Evolutionary conservation across 2,888 invertebrate genomes (phyloP).

Genomic region (Tetheella fluctuosa): DNA sequence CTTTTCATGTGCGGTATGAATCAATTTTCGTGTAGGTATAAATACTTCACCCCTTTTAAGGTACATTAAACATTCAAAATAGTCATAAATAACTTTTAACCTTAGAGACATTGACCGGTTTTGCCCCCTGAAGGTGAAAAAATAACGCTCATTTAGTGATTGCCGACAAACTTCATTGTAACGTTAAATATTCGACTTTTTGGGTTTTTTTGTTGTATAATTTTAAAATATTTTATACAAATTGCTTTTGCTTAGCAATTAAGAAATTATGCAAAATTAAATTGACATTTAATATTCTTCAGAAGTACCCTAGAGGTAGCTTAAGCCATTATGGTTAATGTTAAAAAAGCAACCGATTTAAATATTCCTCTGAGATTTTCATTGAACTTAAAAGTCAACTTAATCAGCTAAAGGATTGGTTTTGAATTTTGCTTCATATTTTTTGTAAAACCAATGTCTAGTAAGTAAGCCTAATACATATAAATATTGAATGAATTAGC

Average conservation of each 20-base stretch:
- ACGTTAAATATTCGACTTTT: not conserved
- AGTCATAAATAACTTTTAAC: constrained; percentile 8
- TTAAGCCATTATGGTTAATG: not conserved
- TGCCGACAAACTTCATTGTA: not conserved
- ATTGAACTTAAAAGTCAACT: no score
- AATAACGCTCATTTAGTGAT: not conserved
- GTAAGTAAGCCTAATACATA: not conserved
- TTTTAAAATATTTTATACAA: not conserved
- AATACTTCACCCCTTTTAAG: constrained; percentile 5
- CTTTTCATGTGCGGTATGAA: not conserved
- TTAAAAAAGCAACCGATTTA: not conserved
- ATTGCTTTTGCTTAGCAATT: not conserved
- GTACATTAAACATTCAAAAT: constrained; percentile 4
- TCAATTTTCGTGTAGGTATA: not conserved
- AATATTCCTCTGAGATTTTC: no score
- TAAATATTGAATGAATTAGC: constrained; percentile 12
- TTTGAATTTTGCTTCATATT: no score
- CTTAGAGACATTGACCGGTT: not conserved
- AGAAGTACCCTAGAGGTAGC: not conserved
- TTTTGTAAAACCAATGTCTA: not conserved
- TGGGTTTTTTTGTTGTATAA: not conserved
- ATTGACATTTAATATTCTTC: not conserved
- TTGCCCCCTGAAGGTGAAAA: not conserved
- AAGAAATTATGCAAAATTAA: not conserved
- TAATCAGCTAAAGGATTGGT: no score